Base-by-base conservation (phyloP, 2,888 invertebrate genomes). In the Luperina testacea region DNA sequence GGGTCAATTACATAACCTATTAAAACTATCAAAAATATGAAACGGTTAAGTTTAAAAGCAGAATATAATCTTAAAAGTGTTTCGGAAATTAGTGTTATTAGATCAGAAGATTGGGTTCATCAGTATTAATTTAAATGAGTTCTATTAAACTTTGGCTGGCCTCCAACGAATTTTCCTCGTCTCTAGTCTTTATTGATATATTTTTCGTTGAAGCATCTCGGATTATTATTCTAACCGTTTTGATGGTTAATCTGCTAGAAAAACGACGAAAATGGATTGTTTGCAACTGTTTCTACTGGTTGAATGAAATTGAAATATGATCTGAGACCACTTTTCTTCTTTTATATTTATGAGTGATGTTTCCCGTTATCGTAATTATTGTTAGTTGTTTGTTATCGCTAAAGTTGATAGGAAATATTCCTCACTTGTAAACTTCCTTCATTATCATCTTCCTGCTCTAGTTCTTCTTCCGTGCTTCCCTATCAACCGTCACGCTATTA, bases 61-160 rank as follows among this genome's bases (percentile, higher is more conserved):
- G 69, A 72, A n/a, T 68, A 77, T 72, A 75, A 72, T 74, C 17
- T n/a, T 51, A 48, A 57, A 84, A 78, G 13, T 48, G 69, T 79
- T 83, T 77, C 75, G 72, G 68, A 75, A 82, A 85, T 85, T 72
- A 83, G 45, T 75, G 76, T 72, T 79, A 77, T 73, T 83, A 76
- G 74, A 53, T 15, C 59, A 83, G 32, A 70, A 70, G 71, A 85
- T 83, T 72, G 59, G 76, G 74, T 79, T 84, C 77, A 82, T 84
- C 68, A 79, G 61, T 75, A 67, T 83, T 79, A 83, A 85, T 85
- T 83, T 83, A 86, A 85, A 85, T 69, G 75, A 74, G 71, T 75
- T 79, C 78, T 83, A 83, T 83, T 76, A 79, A 67, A 86, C 57
- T 75, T 86, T 85, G 85, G 85, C 83, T 20, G 1, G 6, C n/a